Percentiles rank a stretch among this genome's conserved stretches.
These are phyloP conservation scores for Prochilodus magdalenae DNA, from an alignment of 2,113 vertebrate genomes.

Conservation along the genomic window DNA sequence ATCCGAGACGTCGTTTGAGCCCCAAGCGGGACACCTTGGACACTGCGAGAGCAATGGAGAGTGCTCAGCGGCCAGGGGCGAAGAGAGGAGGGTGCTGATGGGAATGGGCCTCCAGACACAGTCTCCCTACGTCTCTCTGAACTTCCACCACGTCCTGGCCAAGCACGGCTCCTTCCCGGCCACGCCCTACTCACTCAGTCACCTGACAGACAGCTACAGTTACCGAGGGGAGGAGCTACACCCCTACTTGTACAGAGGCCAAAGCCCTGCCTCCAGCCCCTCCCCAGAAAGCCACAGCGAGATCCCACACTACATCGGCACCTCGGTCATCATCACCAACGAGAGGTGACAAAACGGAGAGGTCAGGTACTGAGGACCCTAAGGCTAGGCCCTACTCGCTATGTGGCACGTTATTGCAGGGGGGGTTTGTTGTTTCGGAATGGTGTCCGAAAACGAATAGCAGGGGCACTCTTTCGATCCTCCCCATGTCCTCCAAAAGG, in stretches of 20 bases:
- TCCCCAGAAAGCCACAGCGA: conserved; percentile 79
- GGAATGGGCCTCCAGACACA: conserved; percentile 72
- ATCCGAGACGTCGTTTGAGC: conserved; percentile 72
- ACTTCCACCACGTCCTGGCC: conserved; percentile 86
- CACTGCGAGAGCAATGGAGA: conserved; percentile 56
- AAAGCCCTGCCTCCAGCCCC: conserved; percentile 77
- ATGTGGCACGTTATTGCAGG: neutral
- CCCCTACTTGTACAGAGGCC: conserved; percentile 74
- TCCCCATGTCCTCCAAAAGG: neutral
- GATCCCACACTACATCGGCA: conserved; percentile 86
- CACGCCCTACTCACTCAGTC: conserved; percentile 73
- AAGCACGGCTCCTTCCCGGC: conserved; percentile 80
- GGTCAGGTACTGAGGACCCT: neutral
- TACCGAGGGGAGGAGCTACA: conserved; percentile 71
- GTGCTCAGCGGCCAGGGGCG: conserved; percentile 56
- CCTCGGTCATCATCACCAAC: conserved; percentile 92
- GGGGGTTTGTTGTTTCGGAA: neutral
- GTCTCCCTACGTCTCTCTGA: conserved; percentile 84
- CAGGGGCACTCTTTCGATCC: neutral
- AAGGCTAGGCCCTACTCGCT: neutral
- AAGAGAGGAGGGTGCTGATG: conserved; percentile 64
- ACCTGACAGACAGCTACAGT: conserved; percentile 67
- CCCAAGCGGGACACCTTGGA: conserved; percentile 54
- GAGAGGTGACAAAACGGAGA: conserved; percentile 83
- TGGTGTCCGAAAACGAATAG: neutral